These are phyloP conservation scores for Hoplostethus atlanticus DNA, from an alignment of 2,797 vertebrate species.

Conservation along the genomic window DNA sequence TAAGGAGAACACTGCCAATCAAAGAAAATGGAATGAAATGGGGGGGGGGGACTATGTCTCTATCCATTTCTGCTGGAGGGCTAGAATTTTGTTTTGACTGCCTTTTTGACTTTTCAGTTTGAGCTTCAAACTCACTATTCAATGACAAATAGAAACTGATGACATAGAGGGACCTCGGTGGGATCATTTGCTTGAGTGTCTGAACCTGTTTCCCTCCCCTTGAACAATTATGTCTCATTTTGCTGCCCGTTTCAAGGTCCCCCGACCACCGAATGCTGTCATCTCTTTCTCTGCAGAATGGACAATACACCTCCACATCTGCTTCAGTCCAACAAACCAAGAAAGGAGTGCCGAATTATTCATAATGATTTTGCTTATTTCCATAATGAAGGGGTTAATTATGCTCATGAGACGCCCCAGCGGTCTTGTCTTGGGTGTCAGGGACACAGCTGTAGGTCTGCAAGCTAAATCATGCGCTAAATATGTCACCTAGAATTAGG, in stretches of 20 bases:
- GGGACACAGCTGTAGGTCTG: conserved; percentile 87
- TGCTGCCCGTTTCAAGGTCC: conserved; percentile 59
- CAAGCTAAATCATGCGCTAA: conserved; percentile 86
- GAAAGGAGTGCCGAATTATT: conserved; percentile 65
- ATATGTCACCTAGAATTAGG: conserved; percentile 85
- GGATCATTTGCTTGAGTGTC: conserved; percentile 2
- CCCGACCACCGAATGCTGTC: conserved; percentile 61
- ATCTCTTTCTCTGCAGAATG: conserved; percentile 65
- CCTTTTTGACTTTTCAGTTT: conserved; percentile 3
- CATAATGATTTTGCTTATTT: conserved; percentile 82
- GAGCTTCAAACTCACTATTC: conserved; percentile 6
- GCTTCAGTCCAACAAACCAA: conserved; percentile 59
- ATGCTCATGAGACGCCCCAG: conserved; percentile 81
- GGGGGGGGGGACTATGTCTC: too few relatives aligned
- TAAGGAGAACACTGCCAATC: too few relatives aligned
- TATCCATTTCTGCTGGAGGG: too few relatives aligned
- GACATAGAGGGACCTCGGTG: conserved; percentile 5
- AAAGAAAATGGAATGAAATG: too few relatives aligned
- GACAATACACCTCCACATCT: conserved; percentile 76
- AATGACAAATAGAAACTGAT: conserved; percentile 9
- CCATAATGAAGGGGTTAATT: conserved; percentile 88
- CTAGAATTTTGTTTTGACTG: too few relatives aligned
- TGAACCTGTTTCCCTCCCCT: conserved; percentile 39
- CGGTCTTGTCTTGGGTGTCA: conserved; percentile 83
- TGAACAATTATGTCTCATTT: conserved; percentile 45